A percentile compares a stretch with the other conserved stretches of the same genome.
These are phyloP conservation scores for Heterodera filipjevi DNA, from an alignment of 2,888 invertebrate species.

Conservation along the genomic window DNA sequence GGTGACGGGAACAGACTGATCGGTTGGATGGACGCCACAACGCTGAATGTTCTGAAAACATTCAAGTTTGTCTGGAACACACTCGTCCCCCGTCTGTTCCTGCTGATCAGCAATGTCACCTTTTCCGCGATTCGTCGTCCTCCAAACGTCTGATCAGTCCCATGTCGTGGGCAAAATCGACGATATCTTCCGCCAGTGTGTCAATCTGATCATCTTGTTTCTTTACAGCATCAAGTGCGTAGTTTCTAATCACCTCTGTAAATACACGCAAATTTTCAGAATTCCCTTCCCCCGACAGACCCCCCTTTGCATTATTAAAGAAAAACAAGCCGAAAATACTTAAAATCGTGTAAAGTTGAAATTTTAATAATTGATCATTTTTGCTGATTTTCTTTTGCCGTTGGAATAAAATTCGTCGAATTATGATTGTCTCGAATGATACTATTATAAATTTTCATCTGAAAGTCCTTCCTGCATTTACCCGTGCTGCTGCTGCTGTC, in stretches of 20 bases:
- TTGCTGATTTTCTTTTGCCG: no score
- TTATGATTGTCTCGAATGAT: no score
- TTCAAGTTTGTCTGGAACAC: not conserved
- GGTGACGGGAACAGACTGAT: constrained; percentile 63
- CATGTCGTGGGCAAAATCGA: not conserved
- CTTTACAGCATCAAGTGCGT: not conserved
- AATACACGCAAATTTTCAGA: not conserved
- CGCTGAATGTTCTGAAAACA: constrained; percentile 47
- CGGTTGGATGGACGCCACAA: constrained; percentile 58
- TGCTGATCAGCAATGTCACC: not conserved
- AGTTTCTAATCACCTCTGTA: not conserved
- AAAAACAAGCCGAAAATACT: no score
- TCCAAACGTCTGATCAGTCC: not conserved
- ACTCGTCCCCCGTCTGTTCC: no score
- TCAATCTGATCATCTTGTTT: not conserved
- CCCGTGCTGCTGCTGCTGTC: no score
- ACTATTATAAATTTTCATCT: no score
- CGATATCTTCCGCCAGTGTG: not conserved
- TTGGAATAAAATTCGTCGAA: no score
- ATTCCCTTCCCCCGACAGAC: no score
- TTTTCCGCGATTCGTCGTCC: not conserved
- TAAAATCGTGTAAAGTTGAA: no score
- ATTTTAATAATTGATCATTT: no score
- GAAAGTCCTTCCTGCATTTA: no score
- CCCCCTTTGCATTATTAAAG: no score